A percentile compares a stretch with the other conserved stretches of the same genome.
Evolutionary conservation across 2,797 vertebrate species (phyloP).

Genomic region (Thalassophryne amazonica): DNA sequence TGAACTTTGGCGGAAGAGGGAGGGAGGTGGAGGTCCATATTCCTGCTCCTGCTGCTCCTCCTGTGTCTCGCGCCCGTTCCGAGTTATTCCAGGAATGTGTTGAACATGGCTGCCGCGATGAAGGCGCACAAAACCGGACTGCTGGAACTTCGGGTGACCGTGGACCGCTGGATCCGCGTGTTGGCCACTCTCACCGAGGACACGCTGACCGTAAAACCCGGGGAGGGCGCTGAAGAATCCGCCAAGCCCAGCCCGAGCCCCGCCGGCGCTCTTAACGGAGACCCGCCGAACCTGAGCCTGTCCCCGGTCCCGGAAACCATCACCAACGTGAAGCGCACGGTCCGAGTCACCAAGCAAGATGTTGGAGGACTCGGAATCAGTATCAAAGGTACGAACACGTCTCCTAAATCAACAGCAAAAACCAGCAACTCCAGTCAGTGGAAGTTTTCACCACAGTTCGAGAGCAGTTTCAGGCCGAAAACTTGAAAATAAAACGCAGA

Average conservation of each 20-base stretch:
- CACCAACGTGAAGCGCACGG: conserved; percentile 91
- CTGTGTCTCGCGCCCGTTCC: conserved; percentile 74
- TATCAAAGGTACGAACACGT: conserved; percentile 87
- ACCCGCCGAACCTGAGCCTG: conserved; percentile 76
- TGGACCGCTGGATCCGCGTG: conserved; percentile 89
- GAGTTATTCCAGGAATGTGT: conserved; percentile 86
- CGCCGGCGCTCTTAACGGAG: conserved; percentile 76
- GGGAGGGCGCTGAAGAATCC: conserved; percentile 78
- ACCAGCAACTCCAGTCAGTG: neutral
- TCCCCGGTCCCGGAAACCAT: conserved; percentile 88
- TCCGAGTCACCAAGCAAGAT: conserved; percentile 94
- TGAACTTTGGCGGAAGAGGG: no score
- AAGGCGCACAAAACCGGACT: conserved; percentile 91
- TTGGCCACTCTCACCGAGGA: conserved; percentile 85
- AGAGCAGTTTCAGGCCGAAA: neutral
- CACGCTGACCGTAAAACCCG: conserved; percentile 82
- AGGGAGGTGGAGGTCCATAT: no score
- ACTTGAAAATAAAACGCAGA: neutral
- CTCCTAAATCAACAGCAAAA: neutral
- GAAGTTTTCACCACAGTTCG: conserved; percentile 29
- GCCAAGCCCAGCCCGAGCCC: conserved; percentile 53
- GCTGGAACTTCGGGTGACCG: conserved; percentile 87
- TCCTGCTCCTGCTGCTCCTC: conserved; percentile 44
- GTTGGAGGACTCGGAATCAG: conserved; percentile 95
- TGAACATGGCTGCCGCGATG: conserved; percentile 93